Percentiles rank a stretch among this genome's conserved stretches.
phyloP scores from a whole-genome alignment of 2,797 vertebrate genomes.

The Malacoctenus gilli region DNA sequence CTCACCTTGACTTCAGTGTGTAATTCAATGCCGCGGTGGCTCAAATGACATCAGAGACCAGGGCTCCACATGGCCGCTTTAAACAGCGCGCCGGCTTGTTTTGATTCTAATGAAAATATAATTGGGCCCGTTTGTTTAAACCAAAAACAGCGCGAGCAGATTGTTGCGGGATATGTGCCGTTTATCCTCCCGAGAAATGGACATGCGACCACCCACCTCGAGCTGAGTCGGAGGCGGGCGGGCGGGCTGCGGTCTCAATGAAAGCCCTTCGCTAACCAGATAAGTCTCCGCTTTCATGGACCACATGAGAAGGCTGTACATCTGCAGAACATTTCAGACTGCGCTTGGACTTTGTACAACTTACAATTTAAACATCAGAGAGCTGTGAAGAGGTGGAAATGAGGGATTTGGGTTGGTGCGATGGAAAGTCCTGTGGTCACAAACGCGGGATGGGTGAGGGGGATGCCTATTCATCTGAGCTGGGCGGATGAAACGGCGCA shows the following conservation, averaged over 20 bases:
- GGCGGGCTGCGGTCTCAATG: constrained; percentile 67
- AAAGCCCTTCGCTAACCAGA: constrained; percentile 80
- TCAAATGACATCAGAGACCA: constrained; percentile 31
- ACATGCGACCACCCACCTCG: constrained; percentile 79
- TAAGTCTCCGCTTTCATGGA: constrained; percentile 83
- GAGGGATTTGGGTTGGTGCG: constrained; percentile 74
- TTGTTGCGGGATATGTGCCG: constrained; percentile 50
- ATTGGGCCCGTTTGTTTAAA: constrained; percentile 51
- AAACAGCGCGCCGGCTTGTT: constrained; percentile 29
- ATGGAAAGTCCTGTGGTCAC: constrained; percentile 71
- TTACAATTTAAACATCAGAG: constrained; percentile 81
- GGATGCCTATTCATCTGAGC: constrained; percentile 55
- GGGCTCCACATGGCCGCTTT: constrained; percentile 28
- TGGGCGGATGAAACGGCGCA: constrained; percentile 59
- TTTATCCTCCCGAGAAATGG: constrained; percentile 63
- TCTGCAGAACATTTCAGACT: constrained; percentile 82
- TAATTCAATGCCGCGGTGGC: constrained; percentile 41
- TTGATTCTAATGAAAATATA: constrained; percentile 52
- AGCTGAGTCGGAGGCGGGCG: constrained; percentile 62
- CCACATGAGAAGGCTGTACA: constrained; percentile 81
- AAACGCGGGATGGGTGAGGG: constrained; percentile 69
- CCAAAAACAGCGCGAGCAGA: constrained; percentile 44
- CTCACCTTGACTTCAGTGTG: constrained; percentile 42
- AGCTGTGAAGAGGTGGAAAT: constrained; percentile 76
- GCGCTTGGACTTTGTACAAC: constrained; percentile 73